Evolutionary conservation across 2,888 invertebrate species (phyloP), one percentile per base, ranked within the genome.

Genomic region (Ochlodes sylvanus): DNA sequence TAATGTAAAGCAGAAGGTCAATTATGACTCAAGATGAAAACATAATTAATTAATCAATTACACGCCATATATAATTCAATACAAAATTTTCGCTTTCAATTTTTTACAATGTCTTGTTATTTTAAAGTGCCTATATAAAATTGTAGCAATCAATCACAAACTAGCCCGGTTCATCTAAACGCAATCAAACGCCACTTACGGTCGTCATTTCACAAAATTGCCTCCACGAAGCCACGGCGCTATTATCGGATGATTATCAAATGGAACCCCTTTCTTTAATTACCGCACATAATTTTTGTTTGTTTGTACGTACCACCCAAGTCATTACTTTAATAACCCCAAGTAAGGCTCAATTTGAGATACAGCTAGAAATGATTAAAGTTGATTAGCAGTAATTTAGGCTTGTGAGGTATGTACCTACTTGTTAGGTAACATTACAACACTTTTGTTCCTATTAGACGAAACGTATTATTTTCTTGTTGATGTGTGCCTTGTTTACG

Each of bases 211-310:
- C 81, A 90, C 84, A 85, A 90, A 91, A 91, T 91, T 92, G 89
- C 85, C 85, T 82, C 77, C 78, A 80, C 79, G 76, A 77, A 78
- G 77, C 75, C 78, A 76, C 79, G 82, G 86, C 83, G 76, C 84
- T 89, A 92, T 92, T 92, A 92, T 90, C 86, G 80, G 77, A 72
- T 86, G 82, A 92, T 92, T 92, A 92, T 89, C 84, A 88, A 87
- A 86, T 85, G 79, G 84, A 86, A 90, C 88, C 91, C 90, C 88
- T 92, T 92, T 89, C 90, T 89, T 92, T 92, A 92, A 92, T 92
- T 92, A 90, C 87, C 86, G 80, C 77, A 83, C 77, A 85, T 88
- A 87, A 89, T 89, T 84, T 90, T 88, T 90, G 91, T 92, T 89
- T 88, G 88, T 88, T 90, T 90, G 86, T 86, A 79, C 79, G 84